phyloP scores from a whole-genome alignment of 2,797 vertebrate genomes.

The Parambassis ranga region DNA sequence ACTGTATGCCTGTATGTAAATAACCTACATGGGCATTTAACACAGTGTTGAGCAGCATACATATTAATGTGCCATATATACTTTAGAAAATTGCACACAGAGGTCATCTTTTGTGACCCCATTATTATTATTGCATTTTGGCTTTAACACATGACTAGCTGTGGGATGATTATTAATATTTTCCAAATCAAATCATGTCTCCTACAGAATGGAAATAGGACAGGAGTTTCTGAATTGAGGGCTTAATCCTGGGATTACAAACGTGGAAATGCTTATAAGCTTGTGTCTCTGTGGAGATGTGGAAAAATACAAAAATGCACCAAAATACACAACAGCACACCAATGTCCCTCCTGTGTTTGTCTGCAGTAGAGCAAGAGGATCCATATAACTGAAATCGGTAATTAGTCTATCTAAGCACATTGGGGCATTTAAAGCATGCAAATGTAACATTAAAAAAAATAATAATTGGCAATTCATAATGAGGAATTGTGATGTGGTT shows the following conservation, averaged over 20 bases:
- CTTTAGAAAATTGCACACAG: slow-evolving; percentile 34
- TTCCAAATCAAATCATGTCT: slow-evolving; percentile 72
- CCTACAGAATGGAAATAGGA: slow-evolving; percentile 60
- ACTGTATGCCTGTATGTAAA: neutral
- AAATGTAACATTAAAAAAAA: too few species aligned
- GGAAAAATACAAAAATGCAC: slow-evolving; percentile 21
- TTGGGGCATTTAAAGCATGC: too few species aligned
- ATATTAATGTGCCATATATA: slow-evolving; percentile 7
- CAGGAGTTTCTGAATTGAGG: slow-evolving; percentile 51
- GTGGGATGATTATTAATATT: slow-evolving; percentile 65
- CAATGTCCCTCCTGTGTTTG: neutral
- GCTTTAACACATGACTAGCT: slow-evolving; percentile 37
- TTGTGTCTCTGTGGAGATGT: slow-evolving; percentile 40
- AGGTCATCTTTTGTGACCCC: slow-evolving; percentile 20
- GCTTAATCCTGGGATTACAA: slow-evolving; percentile 76
- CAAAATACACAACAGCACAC: neutral
- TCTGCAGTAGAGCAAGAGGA: neutral
- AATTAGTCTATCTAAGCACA: too few species aligned
- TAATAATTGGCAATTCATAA: neutral
- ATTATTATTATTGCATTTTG: slow-evolving; percentile 50
- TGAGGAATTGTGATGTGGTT: too few species aligned
- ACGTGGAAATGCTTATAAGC: slow-evolving; percentile 42
- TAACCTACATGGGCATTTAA: neutral
- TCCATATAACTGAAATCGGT: too few species aligned
- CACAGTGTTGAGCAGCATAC: neutral